Base-by-base conservation (phyloP, 2,797 vertebrate genomes). In the Discoglossus pictus region DNA sequence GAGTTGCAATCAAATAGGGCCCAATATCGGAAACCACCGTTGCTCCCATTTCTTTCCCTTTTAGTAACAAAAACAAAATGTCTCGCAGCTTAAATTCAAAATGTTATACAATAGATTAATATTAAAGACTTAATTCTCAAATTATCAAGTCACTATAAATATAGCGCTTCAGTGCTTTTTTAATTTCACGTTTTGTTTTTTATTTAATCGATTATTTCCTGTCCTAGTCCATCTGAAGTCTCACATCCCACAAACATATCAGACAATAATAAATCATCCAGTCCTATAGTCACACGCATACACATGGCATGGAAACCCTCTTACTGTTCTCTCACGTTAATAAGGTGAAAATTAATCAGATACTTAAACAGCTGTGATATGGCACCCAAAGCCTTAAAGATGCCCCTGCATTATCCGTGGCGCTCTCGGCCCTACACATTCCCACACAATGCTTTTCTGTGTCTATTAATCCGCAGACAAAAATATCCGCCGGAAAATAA, bases 341-440 rank as follows among this genome's bases (percentile, higher is more conserved):
- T 42, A 58, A 42, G 23, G 3, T n/a, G 46, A 13, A 59, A 59
- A 59, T 59, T 17, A 43, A 59, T 59, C 3, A 59, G 40, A 35
- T 59, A 43, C 55, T 59, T 59, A 59, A 59, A 23, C 55, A 59
- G 21, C 55, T 59, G 55, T 17, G 55, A 27, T 59, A 42, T 43
- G 18, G 38, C 38, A 17, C 9, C 7, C n/a, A 23, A 27, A 40
- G 21, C 8, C n/a, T 21, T 3, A 10, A 11, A 15, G 11, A 42
- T 56, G 6, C 7, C 6, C 6, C 12, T 18, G 55, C 16, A 27
- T 43, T 59, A 59, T 59, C 13, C 4, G 55, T 18, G 24, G 7
- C 24, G 10, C 12, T 43, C 38, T 27, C 36, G 40, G 20, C 3
- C 21, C 38, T 56, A 15, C 53, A 56, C 36, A 25, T 56, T 42